Evolutionary conservation across 2,888 invertebrate genomes (phyloP), one percentile per base, ranked within the genome.

Genomic region (Mystacides longicornis): DNA sequence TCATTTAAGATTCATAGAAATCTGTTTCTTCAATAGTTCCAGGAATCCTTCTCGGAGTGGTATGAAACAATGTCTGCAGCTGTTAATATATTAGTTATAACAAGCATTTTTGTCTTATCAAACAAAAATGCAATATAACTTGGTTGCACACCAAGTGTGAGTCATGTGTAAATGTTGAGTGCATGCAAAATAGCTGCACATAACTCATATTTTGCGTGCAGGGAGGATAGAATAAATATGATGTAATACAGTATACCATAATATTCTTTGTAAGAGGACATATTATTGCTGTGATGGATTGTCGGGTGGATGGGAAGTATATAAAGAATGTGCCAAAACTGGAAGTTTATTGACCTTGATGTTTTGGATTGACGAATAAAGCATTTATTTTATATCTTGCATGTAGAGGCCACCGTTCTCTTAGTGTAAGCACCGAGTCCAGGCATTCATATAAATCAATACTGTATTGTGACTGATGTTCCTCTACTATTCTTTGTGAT

Each of bases 391-490:
- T 37, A 37, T n/a, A n/a, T n/a, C n/a, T n/a, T n/a, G n/a, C n/a
- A n/a, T n/a, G n/a, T n/a, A n/a, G n/a, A n/a, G 14, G 14, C 3
- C 3, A 37, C 16, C 14, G 37, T 37, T 37, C 16, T 4, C 3
- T 7, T 37, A 37, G 14, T 14, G 16, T 7, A 37, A 14, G 7
- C 11, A 11, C 11, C 7, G n/a, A 14, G 3, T 37, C 14, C 16
- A 37, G 37, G 7, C 16, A 14, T 27, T 7, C 11, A 27, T 14
- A 37, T 37, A 3, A 37, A 3, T 37, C 42, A 51, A 49, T 50
- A 53, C 54, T 58, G 54, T 61, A 59, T 61, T 61, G 59, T 61
- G 59, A 61, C 61, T 61, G 61, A 61, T 61, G 61, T 61, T 61
- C 61, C 61, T 61, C 59, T 59, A 53, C 57, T 61, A 48, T 61